Evolutionary conservation across 2,797 vertebrate genomes (phyloP).

Genomic region (Meda fulgida): DNA sequence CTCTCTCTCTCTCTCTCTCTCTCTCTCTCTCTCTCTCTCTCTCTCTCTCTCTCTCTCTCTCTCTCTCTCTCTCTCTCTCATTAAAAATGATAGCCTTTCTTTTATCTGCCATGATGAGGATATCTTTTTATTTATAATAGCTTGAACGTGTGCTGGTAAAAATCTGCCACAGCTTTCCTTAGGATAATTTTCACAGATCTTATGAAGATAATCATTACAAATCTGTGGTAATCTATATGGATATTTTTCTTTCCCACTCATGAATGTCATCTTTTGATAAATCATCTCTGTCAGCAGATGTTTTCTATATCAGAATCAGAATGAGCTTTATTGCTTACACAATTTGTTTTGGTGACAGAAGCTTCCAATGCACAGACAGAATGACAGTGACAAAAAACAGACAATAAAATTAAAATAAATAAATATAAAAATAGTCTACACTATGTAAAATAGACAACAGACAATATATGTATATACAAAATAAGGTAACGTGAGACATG

Average conservation of each 20-base stretch:
- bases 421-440: not conserved
- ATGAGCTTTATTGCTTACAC: not conserved
- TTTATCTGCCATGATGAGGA: not conserved
- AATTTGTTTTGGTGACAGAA: not conserved
- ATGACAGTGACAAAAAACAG: not conserved
- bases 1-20: too few relatives aligned
- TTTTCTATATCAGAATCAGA: not conserved
- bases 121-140: not conserved
- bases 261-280: not conserved
- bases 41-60: too few relatives aligned
- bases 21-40: too few relatives aligned
- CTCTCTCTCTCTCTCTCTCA: too few relatives aligned
- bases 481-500: not conserved
- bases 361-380: not conserved
- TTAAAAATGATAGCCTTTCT: too few relatives aligned
- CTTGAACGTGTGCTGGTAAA: not conserved
- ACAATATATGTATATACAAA: not conserved
- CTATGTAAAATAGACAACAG: not conserved
- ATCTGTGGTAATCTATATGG: not conserved
- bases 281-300: conserved; percentile 1
- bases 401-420: not conserved
- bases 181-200: not conserved
- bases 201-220: not conserved
- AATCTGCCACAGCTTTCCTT: not conserved
- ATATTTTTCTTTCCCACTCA: not conserved